Evolutionary conservation across 2,113 vertebrate species (phyloP), one percentile per base, ranked within the genome.

Genomic region (Pelvicachromis taeniatus): DNA sequence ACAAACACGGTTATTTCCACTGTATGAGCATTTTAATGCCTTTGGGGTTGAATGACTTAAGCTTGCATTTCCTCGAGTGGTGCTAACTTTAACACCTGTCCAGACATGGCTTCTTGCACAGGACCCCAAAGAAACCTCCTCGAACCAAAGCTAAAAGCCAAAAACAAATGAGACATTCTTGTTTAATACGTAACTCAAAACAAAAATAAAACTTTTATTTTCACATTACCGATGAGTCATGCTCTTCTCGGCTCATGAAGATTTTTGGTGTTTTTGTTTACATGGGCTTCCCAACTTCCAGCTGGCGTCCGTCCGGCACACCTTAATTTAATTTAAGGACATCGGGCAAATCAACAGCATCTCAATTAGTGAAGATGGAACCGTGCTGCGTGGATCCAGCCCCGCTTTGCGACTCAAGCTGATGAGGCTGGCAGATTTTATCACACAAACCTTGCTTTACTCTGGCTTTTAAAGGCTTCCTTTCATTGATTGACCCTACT

Each of bases 311-410:
- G 2, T 33, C 78, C n/a, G 3, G 6, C 2, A 11, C 61, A n/a
- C 75, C 55, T 83, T 82, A 2, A 88, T 88, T 86, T 78, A 5
- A 63, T 88, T 82, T 17, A 75, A 77, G 50, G 26, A 23, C 56
- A 88, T 65, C 13, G 8, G 9, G 45, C 70, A 50, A 42, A 82
- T 80, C 19, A 6, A 17, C 55, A 14, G 42, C 54, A 33, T 85
- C 81, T 88, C 38, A 33, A 9, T 91, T 21, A 83, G 48, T 3
- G 35, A 45, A 29, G 78, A 65, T 58, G 58, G 21, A 78, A 19
- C n/a, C 2, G 19, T 21, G 29, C 50, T 13, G 61, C 0, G 35
- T 7, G 7, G 68, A 79, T 7, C 33, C 65, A 78, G 42, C 54
- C 35, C 11, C 50, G 13, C 13, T 45, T 77, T 40, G n/a, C 19